Evolutionary conservation across 2,888 invertebrate species (phyloP).

Genomic region (Encarsia formosa): DNA sequence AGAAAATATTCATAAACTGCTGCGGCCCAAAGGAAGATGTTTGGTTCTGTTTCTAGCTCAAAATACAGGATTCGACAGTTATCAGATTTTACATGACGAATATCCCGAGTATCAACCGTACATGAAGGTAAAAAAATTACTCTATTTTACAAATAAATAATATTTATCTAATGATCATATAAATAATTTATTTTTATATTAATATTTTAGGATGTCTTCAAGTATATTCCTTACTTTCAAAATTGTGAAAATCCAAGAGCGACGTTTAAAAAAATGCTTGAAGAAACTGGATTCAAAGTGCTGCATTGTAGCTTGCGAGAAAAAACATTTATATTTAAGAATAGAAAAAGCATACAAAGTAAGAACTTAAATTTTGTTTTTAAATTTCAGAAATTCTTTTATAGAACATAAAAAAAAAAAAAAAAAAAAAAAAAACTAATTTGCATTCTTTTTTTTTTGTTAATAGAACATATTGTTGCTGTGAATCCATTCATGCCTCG

Average conservation of each 20-base stretch:
- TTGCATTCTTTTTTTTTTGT: constrained; percentile 12
- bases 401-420: background rate
- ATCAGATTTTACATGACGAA: constrained; percentile 59
- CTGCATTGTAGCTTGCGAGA: constrained; percentile 59
- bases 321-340: constrained; percentile 59
- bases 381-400: constrained; percentile 1
- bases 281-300: constrained; percentile 60
- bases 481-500: constrained; percentile 67
- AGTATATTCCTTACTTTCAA: constrained; percentile 68
- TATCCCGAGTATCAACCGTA: constrained; percentile 61
- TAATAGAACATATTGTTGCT: constrained; percentile 63
- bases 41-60: constrained; percentile 66
- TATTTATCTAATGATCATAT: background rate
- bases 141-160: constrained; percentile 2
- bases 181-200: background rate
- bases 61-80: constrained; percentile 67
- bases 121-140: constrained; percentile 53
- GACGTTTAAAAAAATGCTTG: constrained; percentile 56
- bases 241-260: constrained; percentile 59
- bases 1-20: constrained; percentile 62
- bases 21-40: constrained; percentile 67
- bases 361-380: constrained; percentile 1
- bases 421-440: background rate
- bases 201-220: constrained; percentile 55
- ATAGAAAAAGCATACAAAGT: constrained; percentile 55